phyloP scores from a whole-genome alignment of 35 echinoderm and acorn worm species.

The Ptychodera flava region DNA sequence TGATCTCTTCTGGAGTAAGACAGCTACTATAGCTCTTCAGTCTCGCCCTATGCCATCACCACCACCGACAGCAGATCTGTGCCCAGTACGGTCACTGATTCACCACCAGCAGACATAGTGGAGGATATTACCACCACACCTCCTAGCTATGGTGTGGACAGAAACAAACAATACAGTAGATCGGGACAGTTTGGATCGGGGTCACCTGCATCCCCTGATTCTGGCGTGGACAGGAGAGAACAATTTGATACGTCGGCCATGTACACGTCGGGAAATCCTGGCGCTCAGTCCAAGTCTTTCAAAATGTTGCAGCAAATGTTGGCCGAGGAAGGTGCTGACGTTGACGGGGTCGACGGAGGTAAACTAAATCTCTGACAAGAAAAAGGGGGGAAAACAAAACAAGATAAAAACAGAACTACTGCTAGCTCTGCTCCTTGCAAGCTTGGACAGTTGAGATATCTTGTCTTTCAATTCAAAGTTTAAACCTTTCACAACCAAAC shows the following conservation, averaged over 20 bases:
- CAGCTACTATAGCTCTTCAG: not conserved
- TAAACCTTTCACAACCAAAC: too few species aligned
- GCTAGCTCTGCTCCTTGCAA: too few species aligned
- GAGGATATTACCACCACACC: not conserved
- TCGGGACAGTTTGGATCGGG: not conserved
- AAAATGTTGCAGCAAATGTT: constrained; percentile 73
- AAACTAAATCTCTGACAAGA: too few species aligned
- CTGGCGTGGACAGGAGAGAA: not conserved
- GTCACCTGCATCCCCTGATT: not conserved
- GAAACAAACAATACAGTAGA: not conserved
- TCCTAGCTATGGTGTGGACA: not conserved
- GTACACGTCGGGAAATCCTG: constrained; percentile 15
- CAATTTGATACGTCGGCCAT: not conserved
- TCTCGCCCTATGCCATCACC: too few species aligned
- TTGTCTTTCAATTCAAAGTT: too few species aligned
- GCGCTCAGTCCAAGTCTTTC: constrained; percentile 80
- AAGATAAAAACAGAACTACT: too few species aligned
- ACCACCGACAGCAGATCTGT: not conserved
- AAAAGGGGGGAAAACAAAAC: too few species aligned
- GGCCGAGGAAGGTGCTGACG: constrained; percentile 16
- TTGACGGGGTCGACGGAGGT: not conserved
- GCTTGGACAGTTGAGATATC: too few species aligned
- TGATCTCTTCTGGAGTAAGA: not conserved
- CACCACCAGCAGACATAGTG: not conserved
- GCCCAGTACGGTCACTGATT: not conserved